Percentiles rank a stretch among this genome's conserved stretches.
These are phyloP conservation scores for Trachops cirrhosus DNA, from an alignment of 2,797 vertebrate genomes.

Conservation along the genomic window DNA sequence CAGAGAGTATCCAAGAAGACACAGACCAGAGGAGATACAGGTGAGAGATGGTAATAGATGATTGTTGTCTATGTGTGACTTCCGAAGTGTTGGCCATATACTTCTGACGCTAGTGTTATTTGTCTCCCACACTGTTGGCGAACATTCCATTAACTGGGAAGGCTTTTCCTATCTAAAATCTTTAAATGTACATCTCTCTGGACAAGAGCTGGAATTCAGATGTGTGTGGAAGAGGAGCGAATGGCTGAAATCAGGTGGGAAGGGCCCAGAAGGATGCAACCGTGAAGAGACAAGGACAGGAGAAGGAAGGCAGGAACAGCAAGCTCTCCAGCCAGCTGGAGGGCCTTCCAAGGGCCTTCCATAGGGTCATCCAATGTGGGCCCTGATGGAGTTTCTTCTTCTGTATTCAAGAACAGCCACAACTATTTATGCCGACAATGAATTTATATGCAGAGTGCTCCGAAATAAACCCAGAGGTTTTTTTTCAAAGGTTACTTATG, in stretches of 20 bases:
- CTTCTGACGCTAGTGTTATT: neutral
- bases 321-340: neutral
- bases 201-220: neutral
- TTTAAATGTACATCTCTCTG: neutral
- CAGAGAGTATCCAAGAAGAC: fast-evolving
- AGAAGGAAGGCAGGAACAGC: fast-evolving
- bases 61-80: neutral
- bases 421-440: neutral
- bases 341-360: too few species aligned
- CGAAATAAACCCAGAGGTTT: neutral
- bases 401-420: neutral
- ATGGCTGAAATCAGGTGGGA: neutral
- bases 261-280: neutral
- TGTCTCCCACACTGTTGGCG: neutral
- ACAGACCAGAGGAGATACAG: neutral
- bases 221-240: neutral
- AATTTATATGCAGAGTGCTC: neutral
- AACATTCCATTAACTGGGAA: neutral
- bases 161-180: neutral
- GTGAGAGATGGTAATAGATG: fast-evolving
- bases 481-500: neutral
- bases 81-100: neutral
- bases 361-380: neutral
- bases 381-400: neutral
- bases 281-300: neutral